Conservation (phyloP, 1,140 invertebrate species). For the Helicoverpa armigera region DNA sequence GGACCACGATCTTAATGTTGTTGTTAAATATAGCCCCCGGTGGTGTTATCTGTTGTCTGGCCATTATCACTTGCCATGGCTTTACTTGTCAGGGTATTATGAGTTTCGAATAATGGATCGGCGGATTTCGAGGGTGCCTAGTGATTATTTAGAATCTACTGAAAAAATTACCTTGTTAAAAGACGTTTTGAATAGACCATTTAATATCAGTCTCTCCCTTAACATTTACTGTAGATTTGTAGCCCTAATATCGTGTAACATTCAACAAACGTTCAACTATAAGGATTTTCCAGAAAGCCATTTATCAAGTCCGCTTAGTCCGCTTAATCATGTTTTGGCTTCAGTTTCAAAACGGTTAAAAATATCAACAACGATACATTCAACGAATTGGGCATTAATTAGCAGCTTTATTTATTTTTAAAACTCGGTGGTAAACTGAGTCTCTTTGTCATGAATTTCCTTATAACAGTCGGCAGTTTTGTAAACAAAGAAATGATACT, state of each 20-base stretch:
- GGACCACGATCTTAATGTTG: conserved; percentile 12
- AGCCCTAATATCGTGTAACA: too few species aligned
- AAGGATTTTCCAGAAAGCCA: background rate
- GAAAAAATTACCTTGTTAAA: too few species aligned
- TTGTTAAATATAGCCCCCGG: conserved; percentile 34
- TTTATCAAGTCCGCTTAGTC: background rate
- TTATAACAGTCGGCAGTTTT: background rate
- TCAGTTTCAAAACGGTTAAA: conserved; percentile 9
- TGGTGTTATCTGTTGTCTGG: conserved; percentile 24
- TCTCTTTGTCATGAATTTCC: conserved; percentile 3
- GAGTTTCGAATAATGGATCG: too few species aligned
- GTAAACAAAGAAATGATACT: conserved; percentile 35
- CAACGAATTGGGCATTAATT: conserved; percentile 10
- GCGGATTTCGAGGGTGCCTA: too few species aligned
- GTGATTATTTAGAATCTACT: too few species aligned
- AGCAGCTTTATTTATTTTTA: conserved; percentile 21
- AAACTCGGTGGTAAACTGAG: background rate
- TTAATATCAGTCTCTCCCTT: background rate
- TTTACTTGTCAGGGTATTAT: conserved; percentile 10
- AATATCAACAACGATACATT: background rate
- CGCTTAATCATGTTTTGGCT: conserved; percentile 22
- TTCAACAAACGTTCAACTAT: background rate
- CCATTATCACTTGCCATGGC: conserved; percentile 40
- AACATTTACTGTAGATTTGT: background rate
- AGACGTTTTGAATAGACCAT: too few species aligned